Evolutionary conservation across 2,888 invertebrate species (phyloP).

Genomic region (Microplitis deprimator): DNA sequence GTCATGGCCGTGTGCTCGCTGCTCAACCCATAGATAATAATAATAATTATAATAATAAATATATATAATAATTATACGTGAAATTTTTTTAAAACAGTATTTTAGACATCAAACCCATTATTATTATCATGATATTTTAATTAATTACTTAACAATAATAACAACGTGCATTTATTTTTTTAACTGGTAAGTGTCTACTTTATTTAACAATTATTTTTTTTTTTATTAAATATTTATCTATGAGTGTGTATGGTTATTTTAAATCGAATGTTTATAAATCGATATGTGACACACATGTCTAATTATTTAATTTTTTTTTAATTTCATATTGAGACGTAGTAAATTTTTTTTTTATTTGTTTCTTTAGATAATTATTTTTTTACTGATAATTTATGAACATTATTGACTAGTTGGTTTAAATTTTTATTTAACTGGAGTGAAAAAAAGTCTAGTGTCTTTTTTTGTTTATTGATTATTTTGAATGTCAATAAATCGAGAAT

Average conservation of each 20-base stretch:
- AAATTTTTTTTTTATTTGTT: neutral
- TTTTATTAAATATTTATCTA: too few species aligned
- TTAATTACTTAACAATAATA: neutral
- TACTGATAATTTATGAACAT: neutral
- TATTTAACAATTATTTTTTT: too few species aligned
- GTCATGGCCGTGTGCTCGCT: neutral
- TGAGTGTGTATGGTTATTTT: too few species aligned
- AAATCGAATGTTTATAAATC: neutral
- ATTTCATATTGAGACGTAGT: neutral
- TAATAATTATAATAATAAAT: neutral
- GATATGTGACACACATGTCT: neutral
- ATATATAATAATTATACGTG: neutral
- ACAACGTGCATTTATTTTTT: neutral
- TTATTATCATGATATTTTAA: neutral
- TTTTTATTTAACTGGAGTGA: too few species aligned
- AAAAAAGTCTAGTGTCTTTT: too few species aligned
- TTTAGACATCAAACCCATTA: neutral
- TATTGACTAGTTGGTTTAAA: too few species aligned
- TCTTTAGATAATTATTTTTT: neutral
- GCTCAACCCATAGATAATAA: neutral
- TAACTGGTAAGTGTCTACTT: neutral
- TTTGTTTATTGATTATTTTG: too few species aligned
- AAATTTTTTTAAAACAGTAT: neutral
- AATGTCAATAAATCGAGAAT: too few species aligned
- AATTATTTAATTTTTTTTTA: neutral